These are phyloP conservation scores for Agrypnia vestita DNA, from an alignment of 1,140 invertebrate species.

Conservation along the genomic window DNA sequence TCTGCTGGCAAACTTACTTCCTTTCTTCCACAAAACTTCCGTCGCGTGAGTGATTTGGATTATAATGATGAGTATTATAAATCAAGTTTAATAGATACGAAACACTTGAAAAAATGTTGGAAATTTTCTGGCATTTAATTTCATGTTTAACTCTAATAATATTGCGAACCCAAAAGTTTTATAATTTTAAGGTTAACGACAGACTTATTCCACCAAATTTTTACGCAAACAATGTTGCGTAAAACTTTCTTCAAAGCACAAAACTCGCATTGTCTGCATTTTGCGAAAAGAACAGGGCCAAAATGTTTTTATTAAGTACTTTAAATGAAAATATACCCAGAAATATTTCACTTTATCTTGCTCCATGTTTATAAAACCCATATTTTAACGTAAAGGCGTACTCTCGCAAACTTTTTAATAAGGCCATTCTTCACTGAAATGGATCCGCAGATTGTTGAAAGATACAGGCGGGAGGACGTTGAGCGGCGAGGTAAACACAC, in stretches of 20 bases:
- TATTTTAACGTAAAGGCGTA: slow-evolving; percentile 57
- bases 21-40: too few relatives aligned
- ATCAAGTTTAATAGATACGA: neutral
- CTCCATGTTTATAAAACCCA: slow-evolving; percentile 60
- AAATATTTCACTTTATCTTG: slow-evolving; percentile 59
- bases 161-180: slow-evolving; percentile 1
- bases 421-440: slow-evolving; percentile 60
- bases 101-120: neutral
- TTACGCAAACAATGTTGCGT: slow-evolving; percentile 22
- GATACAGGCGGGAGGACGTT: slow-evolving; percentile 52
- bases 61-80: too few relatives aligned
- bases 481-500: slow-evolving; percentile 52
- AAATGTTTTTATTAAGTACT: slow-evolving; percentile 45
- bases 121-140: neutral
- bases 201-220: neutral
- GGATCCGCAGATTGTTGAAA: slow-evolving; percentile 59
- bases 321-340: slow-evolving; percentile 55
- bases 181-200: slow-evolving; percentile 38
- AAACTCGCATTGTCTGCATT: slow-evolving; percentile 55
- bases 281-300: neutral
- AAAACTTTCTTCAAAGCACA: slow-evolving; percentile 40
- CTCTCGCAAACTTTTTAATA: slow-evolving; percentile 61
- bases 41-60: too few relatives aligned
- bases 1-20: too few relatives aligned
- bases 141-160: neutral